Base-by-base conservation (phyloP, 1,140 invertebrate genomes). In the Eriocheir sinensis region DNA sequence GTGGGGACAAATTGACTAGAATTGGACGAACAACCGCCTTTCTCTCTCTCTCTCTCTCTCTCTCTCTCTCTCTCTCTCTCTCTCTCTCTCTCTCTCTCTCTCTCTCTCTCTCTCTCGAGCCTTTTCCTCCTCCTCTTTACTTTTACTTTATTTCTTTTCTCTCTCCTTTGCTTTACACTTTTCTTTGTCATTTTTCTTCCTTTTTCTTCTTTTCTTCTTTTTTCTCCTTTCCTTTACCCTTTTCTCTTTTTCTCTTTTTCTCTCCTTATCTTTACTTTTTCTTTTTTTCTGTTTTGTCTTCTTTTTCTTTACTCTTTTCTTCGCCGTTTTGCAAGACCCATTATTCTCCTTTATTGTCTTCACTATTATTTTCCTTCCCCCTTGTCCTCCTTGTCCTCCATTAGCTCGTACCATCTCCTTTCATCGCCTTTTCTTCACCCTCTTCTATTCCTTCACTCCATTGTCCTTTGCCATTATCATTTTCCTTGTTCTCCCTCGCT, bases 1-100 rank as follows among this genome's bases (percentile, higher is more conserved):
- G 85, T 88, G 44, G 21, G 88, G 38, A 53, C 44, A 89, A 89
- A 89, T 89, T 89, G 88, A 89, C 88, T 53, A 32, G 88, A 89
- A 89, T 53, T 89, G 44, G 86, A 44, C 4, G 88, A 53, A 53
- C 88, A 89, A 44, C 41, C 30, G 88, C 44, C 88, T 38, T 89
- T 53, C 41, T n/a, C n/a, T 44, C n/a, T 89, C 88, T 44, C 38
- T 40, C 38, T 88, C 86, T 36, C 8, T 34, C 86, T 30, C 40
- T 40, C n/a, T 27, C 86, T 88, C 27, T 40, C 34, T 34, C 9
- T 34, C 86, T 15, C 38, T 40, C 44, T n/a, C 15, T 17, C 38
- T 15, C n/a, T 36, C 88, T 44, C 53, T n/a, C n/a, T 89, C 88
- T 36, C 81, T 36, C 12, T 72, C 12, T 27, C 53, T 34, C 81